Evolutionary conservation across 2,888 invertebrate genomes (phyloP), one percentile per base, ranked within the genome.

Genomic region (Andrena bucephala): DNA sequence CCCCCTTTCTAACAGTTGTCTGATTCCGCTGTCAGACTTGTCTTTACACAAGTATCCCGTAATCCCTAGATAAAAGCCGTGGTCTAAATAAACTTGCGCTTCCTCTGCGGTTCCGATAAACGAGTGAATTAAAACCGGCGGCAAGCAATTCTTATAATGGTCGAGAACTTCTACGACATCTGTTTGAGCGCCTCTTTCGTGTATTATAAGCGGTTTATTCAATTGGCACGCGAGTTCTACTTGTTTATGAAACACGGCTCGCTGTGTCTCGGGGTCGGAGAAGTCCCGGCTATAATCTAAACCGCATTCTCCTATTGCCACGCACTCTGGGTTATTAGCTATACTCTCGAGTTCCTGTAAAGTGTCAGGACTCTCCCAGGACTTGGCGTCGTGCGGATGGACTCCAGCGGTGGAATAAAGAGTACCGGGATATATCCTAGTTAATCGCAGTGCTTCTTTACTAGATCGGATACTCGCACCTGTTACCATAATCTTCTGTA

Each of bases 201-300:
- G 98, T 65, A 99, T 96, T 92, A 98, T 96, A 59, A 99, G 94
- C 1, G 99, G 98, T 93, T 98, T 99, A 78, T 96, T 96, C 65
- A 99, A 94, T 90, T 97, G 96, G 92, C 97, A 97, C 66, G 99
- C 99, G 92, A 99, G 95, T 94, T 97, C 96, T 68, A 97, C 96
- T 95, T 98, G 98, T 94, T 98, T 97, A 92, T 97, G 97, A 93
- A 99, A 98, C 66, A 98, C 98, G 84, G 96, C 95, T 86, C 97
- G 95, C 94, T 99, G 99, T 87, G 97, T 96, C 82, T 96, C 96
- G 5, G 97, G 98, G 91, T 98, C 98, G 8, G 98, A 98, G 95
- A 98, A 99, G 94, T 98, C 98, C 92, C 98, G 96, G 94, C 97
- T 98, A 94, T 98, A 99, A 95, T 99, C 99, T 87, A 99, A 95